A percentile compares a stretch with the other conserved stretches of the same genome.
Evolutionary conservation across 35 echinoderm and acorn worm genomes (phyloP).

Genomic region (Patiria miniata): DNA sequence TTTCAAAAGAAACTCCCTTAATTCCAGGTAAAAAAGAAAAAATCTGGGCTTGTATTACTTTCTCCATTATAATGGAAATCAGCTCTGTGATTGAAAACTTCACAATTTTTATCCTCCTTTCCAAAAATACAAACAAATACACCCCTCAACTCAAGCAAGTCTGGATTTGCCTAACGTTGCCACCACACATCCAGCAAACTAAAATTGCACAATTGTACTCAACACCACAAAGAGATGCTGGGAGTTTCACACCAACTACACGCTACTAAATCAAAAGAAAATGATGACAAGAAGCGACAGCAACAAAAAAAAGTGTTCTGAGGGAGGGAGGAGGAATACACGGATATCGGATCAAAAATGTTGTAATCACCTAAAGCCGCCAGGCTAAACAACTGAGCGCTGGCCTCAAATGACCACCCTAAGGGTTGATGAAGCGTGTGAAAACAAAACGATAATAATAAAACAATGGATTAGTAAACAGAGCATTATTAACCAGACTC

Average conservation of each 20-base stretch:
- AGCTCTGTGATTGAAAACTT: too few relatives aligned
- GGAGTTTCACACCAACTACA: neutral
- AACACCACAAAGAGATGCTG: too few relatives aligned
- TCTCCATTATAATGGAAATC: too few relatives aligned
- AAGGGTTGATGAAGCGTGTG: constrained; percentile 17
- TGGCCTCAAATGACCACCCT: constrained; percentile 76
- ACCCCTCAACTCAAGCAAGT: too few relatives aligned
- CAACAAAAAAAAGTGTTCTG: neutral
- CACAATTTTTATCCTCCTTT: too few relatives aligned
- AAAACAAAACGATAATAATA: constrained; percentile 24
- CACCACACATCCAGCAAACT: too few relatives aligned
- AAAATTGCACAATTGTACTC: too few relatives aligned
- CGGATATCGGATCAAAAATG: neutral
- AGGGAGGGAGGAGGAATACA: neutral
- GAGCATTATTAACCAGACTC: neutral
- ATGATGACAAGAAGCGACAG: neutral
- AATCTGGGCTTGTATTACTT: too few relatives aligned
- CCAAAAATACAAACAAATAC: too few relatives aligned
- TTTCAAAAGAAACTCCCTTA: too few relatives aligned
- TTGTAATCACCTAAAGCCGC: constrained; percentile 73
- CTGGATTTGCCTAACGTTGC: too few relatives aligned
- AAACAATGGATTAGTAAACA: constrained; percentile 31
- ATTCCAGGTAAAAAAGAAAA: too few relatives aligned
- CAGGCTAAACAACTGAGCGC: constrained; percentile 75
- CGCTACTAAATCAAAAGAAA: constrained; percentile 11